Conservation (phyloP, 2,888 invertebrate genomes). For the Xestia xanthographa region DNA sequence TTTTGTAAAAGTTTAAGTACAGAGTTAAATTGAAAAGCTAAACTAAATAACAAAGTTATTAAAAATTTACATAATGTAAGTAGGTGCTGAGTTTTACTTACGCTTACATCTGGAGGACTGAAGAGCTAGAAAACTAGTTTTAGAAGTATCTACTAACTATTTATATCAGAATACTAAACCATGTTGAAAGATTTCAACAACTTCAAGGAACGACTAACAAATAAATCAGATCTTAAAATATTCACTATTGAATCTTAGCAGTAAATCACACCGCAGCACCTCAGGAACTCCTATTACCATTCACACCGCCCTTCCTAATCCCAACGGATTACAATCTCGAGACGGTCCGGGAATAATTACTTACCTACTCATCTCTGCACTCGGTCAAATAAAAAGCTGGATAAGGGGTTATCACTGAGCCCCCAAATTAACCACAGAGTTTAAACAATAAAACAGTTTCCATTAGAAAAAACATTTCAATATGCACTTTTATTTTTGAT, state of each 20-base stretch:
- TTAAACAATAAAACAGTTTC: constrained; percentile 63
- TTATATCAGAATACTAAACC: constrained; percentile 4
- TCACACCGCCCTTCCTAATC: constrained; percentile 90
- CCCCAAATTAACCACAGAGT: constrained; percentile 72
- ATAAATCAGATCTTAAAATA: constrained; percentile 89
- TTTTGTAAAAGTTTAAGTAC: neutral
- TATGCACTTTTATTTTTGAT: constrained; percentile 50
- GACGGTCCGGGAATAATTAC: constrained; percentile 89
- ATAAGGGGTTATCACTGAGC: constrained; percentile 69
- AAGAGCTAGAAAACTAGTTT: neutral
- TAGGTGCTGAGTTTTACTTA: neutral
- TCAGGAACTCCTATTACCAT: constrained; percentile 88
- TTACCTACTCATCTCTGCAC: constrained; percentile 82
- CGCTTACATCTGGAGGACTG: too few species aligned
- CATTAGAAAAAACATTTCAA: constrained; percentile 44
- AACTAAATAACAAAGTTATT: neutral
- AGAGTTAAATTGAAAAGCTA: neutral
- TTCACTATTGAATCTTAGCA: constrained; percentile 90
- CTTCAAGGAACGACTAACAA: constrained; percentile 75
- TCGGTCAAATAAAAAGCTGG: constrained; percentile 79
- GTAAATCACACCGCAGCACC: constrained; percentile 90
- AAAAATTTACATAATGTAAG: neutral
- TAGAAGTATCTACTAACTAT: neutral
- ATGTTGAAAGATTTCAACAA: constrained; percentile 63
- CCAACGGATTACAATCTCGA: constrained; percentile 88